These are phyloP conservation scores for Alloscopus bannaensis DNA, from an alignment of 2,888 invertebrate species.

Conservation along the genomic window DNA sequence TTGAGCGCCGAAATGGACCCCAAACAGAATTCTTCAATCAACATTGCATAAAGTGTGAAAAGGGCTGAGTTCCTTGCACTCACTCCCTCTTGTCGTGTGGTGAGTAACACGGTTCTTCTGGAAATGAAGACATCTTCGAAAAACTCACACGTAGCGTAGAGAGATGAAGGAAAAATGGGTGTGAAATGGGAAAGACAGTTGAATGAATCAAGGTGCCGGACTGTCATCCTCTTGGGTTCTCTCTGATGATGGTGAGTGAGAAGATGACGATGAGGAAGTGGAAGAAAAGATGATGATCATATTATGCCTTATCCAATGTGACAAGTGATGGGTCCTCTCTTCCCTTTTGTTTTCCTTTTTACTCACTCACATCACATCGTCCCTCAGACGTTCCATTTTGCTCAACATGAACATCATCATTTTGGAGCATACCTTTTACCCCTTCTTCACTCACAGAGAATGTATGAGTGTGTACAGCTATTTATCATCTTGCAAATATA, in stretches of 20 bases:
- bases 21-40: no score
- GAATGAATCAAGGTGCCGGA: slow-evolving; percentile 51
- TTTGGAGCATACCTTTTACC: slow-evolving; percentile 9
- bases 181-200: slow-evolving; percentile 33
- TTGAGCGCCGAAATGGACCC: no score
- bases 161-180: slow-evolving; percentile 19
- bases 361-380: background rate
- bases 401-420: slow-evolving; percentile 28
- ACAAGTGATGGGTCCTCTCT: slow-evolving; percentile 49
- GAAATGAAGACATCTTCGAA: no score
- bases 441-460: slow-evolving; percentile 39
- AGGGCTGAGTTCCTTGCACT: no score
- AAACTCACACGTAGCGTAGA: no score
- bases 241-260: slow-evolving; percentile 43
- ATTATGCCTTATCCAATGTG: slow-evolving; percentile 58
- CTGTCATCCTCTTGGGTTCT: no score
- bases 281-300: slow-evolving; percentile 47
- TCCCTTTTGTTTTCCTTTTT: slow-evolving; percentile 24
- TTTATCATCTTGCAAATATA: slow-evolving; percentile 41
- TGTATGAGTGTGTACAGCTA: slow-evolving; percentile 34
- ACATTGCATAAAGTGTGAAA: no score
- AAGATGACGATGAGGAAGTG: slow-evolving; percentile 56
- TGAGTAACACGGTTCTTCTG: no score
- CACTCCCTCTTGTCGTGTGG: no score
- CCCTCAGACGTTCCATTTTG: slow-evolving; percentile 56